A percentile compares a stretch with the other conserved stretches of the same genome.
phyloP scores from a whole-genome alignment of 2,888 invertebrate genomes.

The Exocentrus adspersus region DNA sequence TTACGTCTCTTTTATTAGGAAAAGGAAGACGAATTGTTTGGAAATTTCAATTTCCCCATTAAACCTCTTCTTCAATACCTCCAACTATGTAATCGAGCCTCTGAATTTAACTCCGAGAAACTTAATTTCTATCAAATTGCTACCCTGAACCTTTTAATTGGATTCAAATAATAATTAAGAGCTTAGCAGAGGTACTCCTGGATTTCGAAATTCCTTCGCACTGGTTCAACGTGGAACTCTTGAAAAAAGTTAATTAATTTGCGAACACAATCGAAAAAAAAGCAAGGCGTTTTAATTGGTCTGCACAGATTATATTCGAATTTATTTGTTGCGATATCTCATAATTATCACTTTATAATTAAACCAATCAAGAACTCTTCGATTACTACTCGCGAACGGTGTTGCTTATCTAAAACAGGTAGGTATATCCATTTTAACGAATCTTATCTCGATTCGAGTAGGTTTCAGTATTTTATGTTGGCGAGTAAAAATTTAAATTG shows the following conservation, averaged over 20 bases:
- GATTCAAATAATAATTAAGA: conserved; percentile 34
- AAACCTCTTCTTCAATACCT: no score
- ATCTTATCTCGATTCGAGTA: background rate
- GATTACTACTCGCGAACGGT: conserved; percentile 5
- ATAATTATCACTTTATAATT: conserved; percentile 17
- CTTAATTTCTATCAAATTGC: conserved; percentile 14
- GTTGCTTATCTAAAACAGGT: background rate
- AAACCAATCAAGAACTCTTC: conserved; percentile 6
- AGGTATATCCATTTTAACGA: conserved; percentile 1
- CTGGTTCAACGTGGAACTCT: conserved; percentile 7
- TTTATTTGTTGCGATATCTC: conserved; percentile 14
- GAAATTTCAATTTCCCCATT: conserved; percentile 15
- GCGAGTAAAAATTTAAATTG: background rate
- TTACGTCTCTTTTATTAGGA: conserved; percentile 1
- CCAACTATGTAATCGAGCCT: no score
- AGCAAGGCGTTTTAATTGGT: conserved; percentile 19
- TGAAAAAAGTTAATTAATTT: conserved; percentile 27
- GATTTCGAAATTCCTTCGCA: conserved; percentile 21
- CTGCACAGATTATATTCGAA: conserved; percentile 5
- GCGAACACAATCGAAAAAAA: conserved; percentile 16
- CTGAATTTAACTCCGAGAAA: conserved; percentile 1
- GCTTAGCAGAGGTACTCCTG: conserved; percentile 31
- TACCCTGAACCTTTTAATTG: conserved; percentile 21
- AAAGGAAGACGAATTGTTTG: background rate
- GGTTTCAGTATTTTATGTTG: background rate